These are phyloP conservation scores for Drosophila melanosoma DNA, from an alignment of 2,888 invertebrate genomes.

Conservation along the genomic window DNA sequence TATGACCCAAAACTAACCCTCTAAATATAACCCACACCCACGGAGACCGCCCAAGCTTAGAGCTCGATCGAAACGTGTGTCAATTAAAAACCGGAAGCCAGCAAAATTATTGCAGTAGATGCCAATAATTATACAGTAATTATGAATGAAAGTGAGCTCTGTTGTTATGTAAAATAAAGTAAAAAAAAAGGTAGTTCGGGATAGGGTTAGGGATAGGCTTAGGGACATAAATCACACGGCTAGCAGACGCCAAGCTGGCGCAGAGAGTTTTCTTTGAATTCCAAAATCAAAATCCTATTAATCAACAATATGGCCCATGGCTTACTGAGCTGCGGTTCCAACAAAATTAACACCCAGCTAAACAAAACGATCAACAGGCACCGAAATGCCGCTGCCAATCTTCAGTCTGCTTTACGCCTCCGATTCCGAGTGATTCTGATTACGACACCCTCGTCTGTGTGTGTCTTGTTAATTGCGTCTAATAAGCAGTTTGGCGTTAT, in stretches of 20 bases:
- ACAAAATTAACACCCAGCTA: conserved; percentile 73
- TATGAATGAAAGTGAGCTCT: conserved; percentile 50
- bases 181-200: neutral
- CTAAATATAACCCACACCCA: conserved; percentile 63
- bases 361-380: conserved; percentile 54
- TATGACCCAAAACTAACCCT: conserved; percentile 30
- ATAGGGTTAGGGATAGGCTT: neutral
- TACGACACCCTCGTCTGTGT: conserved; percentile 56
- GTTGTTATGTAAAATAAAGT: conserved; percentile 23
- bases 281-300: conserved; percentile 70
- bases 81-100: conserved; percentile 78
- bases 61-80: conserved; percentile 46
- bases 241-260: conserved; percentile 46
- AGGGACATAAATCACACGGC: conserved; percentile 67
- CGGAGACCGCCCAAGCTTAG: conserved; percentile 64
- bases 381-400: conserved; percentile 66
- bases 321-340: conserved; percentile 48
- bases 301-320: conserved; percentile 59
- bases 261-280: conserved; percentile 47
- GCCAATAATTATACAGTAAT: conserved; percentile 71
- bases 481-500: conserved; percentile 81
- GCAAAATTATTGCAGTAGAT: conserved; percentile 75
- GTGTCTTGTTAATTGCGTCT: conserved; percentile 79
- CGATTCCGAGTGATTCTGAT: conserved; percentile 45
- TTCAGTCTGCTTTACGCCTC: conserved; percentile 51